These are phyloP conservation scores for Sterna hirundo DNA, from an alignment of 2,113 vertebrate genomes.

Conservation along the genomic window DNA sequence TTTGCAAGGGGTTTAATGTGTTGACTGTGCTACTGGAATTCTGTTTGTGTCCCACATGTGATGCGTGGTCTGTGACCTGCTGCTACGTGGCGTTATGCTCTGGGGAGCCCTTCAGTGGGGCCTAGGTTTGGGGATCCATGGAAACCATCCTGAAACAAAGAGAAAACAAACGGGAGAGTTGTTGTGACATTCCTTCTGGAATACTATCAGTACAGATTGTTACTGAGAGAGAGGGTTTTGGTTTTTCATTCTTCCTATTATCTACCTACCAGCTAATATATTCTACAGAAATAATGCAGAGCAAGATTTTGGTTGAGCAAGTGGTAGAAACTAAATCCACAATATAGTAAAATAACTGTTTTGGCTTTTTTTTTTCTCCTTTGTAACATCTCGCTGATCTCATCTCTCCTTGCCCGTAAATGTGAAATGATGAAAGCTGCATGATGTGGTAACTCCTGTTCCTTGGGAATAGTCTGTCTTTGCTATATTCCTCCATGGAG, in stretches of 20 bases:
- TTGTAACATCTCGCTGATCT: background rate
- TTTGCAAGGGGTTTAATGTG: background rate
- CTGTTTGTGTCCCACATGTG: background rate
- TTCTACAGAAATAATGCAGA: background rate
- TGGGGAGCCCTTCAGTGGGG: slow-evolving; percentile 30
- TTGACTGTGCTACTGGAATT: background rate
- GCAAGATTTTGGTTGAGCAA: background rate
- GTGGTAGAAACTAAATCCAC: background rate
- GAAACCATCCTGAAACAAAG: slow-evolving; percentile 62
- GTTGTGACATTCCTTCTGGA: slow-evolving; percentile 53
- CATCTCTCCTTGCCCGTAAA: slow-evolving; percentile 10
- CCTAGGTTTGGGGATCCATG: slow-evolving; percentile 57
- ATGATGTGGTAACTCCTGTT: slow-evolving; percentile 16
- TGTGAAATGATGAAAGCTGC: slow-evolving; percentile 41
- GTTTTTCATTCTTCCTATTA: background rate
- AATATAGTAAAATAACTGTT: background rate
- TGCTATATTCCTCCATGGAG: background rate
- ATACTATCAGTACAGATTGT: slow-evolving; percentile 15
- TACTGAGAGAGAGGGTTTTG: background rate
- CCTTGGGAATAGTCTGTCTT: slow-evolving; percentile 34
- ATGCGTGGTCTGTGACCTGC: slow-evolving; percentile 33
- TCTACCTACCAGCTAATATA: background rate
- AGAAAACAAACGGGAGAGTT: slow-evolving; percentile 48
- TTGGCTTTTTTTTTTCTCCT: background rate
- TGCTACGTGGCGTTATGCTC: background rate